phyloP scores from a whole-genome alignment of 2,797 vertebrate species.

The Karalla daura region DNA sequence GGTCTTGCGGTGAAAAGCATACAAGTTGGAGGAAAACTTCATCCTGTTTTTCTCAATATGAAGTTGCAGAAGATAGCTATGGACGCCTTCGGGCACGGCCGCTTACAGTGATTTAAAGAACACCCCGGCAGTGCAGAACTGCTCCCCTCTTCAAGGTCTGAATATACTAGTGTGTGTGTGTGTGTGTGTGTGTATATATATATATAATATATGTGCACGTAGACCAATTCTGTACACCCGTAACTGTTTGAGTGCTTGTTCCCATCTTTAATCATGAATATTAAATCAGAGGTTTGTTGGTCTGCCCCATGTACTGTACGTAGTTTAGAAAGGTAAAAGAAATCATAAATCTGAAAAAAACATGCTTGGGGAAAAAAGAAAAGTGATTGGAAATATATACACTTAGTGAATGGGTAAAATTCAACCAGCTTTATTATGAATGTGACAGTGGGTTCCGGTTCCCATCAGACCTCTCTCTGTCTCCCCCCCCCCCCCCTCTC shows the following conservation, averaged over 20 bases:
- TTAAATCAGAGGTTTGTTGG: no score
- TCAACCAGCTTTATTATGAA: no score
- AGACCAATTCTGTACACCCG: no score
- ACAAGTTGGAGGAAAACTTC: neutral
- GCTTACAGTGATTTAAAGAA: constrained; percentile 16
- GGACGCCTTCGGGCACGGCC: neutral
- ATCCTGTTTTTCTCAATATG: constrained; percentile 18
- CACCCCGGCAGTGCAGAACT: neutral
- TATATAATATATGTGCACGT: no score
- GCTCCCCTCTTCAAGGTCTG: constrained; percentile 6
- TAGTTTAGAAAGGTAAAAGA: constrained; percentile 1
- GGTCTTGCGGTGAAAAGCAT: neutral
- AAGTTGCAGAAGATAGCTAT: neutral
- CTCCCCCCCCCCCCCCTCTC: no score
- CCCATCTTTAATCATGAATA: constrained; percentile 6
- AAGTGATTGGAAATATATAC: neutral
- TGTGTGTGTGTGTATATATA: no score
- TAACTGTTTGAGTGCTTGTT: no score
- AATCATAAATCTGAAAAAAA: neutral
- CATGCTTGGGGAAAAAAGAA: neutral
- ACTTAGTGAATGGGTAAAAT: neutral
- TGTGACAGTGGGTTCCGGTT: no score
- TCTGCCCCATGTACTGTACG: neutral
- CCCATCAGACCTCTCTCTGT: no score
- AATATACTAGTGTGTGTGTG: no score